phyloP scores from a whole-genome alignment of 2,888 invertebrate genomes.

The Monochamus alternatus region DNA sequence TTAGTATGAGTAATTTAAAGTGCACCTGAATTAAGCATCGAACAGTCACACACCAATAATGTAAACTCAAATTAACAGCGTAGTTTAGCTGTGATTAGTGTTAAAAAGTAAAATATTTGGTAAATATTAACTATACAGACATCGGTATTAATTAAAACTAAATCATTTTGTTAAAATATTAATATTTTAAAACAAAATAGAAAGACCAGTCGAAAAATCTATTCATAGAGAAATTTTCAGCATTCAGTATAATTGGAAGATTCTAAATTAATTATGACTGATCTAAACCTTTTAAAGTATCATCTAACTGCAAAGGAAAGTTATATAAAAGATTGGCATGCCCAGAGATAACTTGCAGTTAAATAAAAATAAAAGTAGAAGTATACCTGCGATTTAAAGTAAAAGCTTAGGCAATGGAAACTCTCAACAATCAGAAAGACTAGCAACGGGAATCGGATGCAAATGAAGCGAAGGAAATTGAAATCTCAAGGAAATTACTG shows the following conservation, averaged over 20 bases:
- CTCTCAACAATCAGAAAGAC: background rate
- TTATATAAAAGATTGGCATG: too few relatives aligned
- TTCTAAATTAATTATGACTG: too few relatives aligned
- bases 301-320: too few relatives aligned
- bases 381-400: background rate
- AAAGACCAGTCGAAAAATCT: too few relatives aligned
- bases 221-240: too few relatives aligned
- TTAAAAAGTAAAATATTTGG: too few relatives aligned
- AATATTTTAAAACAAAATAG: too few relatives aligned
- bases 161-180: too few relatives aligned
- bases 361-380: background rate
- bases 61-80: background rate
- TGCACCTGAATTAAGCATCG: background rate
- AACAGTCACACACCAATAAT: background rate
- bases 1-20: background rate
- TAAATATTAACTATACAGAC: too few relatives aligned
- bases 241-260: too few relatives aligned
- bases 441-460: background rate
- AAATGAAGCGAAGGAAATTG: background rate
- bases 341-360: background rate
- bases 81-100: background rate
- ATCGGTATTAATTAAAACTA: too few relatives aligned
- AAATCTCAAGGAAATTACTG: background rate
- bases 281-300: too few relatives aligned
- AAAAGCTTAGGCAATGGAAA: background rate